phyloP scores from a whole-genome alignment of 1,140 invertebrate species.

The Eupristina koningsbergeri region DNA sequence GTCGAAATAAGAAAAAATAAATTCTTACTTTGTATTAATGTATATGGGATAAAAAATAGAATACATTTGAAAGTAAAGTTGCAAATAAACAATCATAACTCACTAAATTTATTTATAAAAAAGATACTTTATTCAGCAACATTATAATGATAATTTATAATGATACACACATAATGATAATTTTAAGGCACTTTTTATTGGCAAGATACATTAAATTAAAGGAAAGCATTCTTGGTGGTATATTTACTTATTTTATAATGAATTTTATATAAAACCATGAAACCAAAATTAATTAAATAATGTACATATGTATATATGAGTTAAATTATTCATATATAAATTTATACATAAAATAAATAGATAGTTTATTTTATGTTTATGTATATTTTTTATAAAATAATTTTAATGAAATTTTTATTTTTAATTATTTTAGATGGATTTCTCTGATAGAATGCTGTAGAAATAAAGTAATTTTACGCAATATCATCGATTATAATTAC shows the following conservation, averaged over 20 bases:
- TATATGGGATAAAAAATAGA: background rate
- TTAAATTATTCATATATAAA: too few species aligned
- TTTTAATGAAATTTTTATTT: too few species aligned
- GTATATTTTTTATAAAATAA: too few species aligned
- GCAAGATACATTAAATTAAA: conserved; percentile 3
- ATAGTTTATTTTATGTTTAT: background rate
- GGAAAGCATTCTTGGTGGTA: background rate
- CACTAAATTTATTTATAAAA: conserved; percentile 44
- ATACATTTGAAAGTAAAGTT: background rate
- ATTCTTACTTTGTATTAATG: too few species aligned
- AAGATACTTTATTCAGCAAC: conserved; percentile 30
- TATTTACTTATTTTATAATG: background rate
- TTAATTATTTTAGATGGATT: background rate
- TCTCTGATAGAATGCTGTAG: background rate
- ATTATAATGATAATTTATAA: too few species aligned
- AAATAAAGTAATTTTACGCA: background rate
- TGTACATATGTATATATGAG: too few species aligned
- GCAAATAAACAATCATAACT: background rate
- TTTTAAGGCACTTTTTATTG: background rate
- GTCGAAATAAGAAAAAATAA: background rate
- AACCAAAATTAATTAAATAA: background rate
- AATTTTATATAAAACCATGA: background rate
- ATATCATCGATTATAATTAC: background rate
- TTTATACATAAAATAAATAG: background rate
- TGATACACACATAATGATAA: background rate